Evolutionary conservation across 1,140 invertebrate genomes (phyloP), one percentile per base, ranked within the genome.

Genomic region (Neodiprion lecontei): DNA sequence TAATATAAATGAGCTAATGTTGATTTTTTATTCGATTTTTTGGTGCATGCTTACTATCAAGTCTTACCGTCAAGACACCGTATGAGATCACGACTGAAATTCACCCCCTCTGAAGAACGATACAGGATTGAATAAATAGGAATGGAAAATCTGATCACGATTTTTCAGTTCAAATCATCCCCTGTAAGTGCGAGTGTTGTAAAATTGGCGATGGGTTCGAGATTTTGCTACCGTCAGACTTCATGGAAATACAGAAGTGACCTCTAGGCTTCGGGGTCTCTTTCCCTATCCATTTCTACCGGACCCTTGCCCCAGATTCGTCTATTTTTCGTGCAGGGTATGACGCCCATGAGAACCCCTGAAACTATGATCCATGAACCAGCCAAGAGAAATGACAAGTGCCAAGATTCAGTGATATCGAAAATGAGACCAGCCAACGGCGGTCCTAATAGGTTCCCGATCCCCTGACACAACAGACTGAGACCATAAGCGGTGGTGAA

Each of bases 401-500:
- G 91, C 91, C 95, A 96, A 14, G 86, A 89, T 2, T 90, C 86
- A 1, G 94, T 95, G 4, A 91, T 79, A 80, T 96, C 94, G 85
- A 90, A 94, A 0, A 95, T 81, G 76, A 89, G 91, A 74, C 93
- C 94, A 92, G 87, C 79, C 87, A 91, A 80, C n/a, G 91, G 92
- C 17, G 93, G 92, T 65, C 93, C 93, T 61, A 93, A 83, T 14
- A 94, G 86, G 80, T 92, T 92, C 12, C 92, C 92, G 72, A 94
- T 88, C 17, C 97, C 97, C 88, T 97, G 95, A 80, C 96, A 95
- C 14, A 98, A 86, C 21, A 97, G 88, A 66, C 96, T 92, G 49
- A 98, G 88, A 49, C 97, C 96, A 85, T 98, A 98, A 9, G 95
- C 96, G 78, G 93, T 94, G 1, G 96, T 96, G 83, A 98, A 97